phyloP scores from a whole-genome alignment of 2,888 invertebrate genomes.

The Drosophila picticornis region DNA sequence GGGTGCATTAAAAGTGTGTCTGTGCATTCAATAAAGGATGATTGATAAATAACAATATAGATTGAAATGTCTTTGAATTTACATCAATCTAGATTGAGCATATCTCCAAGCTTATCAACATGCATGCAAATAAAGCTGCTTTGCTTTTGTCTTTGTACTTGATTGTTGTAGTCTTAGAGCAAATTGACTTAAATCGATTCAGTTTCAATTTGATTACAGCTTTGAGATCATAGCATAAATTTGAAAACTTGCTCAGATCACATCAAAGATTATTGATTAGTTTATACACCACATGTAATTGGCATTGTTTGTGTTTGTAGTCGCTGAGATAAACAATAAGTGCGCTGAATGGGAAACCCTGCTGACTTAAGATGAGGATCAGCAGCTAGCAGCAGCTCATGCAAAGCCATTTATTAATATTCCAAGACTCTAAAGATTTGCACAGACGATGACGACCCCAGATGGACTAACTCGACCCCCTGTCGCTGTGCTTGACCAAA shows the following conservation, averaged over 20 bases:
- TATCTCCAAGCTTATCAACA: neutral
- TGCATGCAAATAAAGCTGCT: neutral
- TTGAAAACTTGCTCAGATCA: neutral
- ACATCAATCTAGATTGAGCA: neutral
- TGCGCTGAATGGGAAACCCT: conserved; percentile 24
- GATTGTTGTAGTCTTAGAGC: neutral
- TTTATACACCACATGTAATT: neutral
- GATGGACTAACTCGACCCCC: conserved; percentile 59
- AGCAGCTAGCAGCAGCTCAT: conserved; percentile 19
- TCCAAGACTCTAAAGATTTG: conserved; percentile 24
- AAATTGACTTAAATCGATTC: neutral
- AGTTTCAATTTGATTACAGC: neutral
- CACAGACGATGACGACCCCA: conserved; percentile 39
- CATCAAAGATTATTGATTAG: neutral
- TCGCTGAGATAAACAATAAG: conserved; percentile 21
- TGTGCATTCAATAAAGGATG: neutral
- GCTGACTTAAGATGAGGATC: conserved; percentile 32
- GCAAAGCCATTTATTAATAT: conserved; percentile 37
- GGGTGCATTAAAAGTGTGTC: neutral
- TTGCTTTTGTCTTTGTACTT: no score
- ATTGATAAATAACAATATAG: neutral
- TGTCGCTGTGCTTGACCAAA: conserved; percentile 78
- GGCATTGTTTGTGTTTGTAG: conserved; percentile 17
- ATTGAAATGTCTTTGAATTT: no score
- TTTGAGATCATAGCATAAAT: no score